Percentiles rank a stretch among this genome's conserved stretches.
phyloP scores from a whole-genome alignment of 2,888 invertebrate species.

The Cinara cedri region DNA sequence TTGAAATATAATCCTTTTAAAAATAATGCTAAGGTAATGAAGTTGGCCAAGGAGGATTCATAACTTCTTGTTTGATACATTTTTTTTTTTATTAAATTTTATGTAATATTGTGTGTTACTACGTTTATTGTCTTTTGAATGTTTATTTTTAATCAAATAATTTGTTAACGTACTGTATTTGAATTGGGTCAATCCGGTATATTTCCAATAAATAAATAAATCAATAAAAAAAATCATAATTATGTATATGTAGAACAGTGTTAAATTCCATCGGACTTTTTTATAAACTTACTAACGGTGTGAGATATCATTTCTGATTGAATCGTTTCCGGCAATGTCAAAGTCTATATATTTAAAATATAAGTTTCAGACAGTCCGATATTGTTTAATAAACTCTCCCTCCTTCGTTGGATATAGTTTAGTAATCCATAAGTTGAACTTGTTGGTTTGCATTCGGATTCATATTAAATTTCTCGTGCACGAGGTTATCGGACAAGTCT shows the following conservation, averaged over 20 bases:
- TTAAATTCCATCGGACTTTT: neutral
- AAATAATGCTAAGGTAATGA: too few relatives aligned
- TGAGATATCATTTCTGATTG: neutral
- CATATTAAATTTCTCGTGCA: neutral
- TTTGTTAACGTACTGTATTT: too few relatives aligned
- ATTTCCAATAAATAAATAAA: too few relatives aligned
- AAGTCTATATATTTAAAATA: neutral
- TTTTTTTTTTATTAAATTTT: too few relatives aligned
- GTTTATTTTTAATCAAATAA: too few relatives aligned
- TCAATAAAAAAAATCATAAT: too few relatives aligned
- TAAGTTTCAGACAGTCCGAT: neutral
- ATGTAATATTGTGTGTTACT: too few relatives aligned
- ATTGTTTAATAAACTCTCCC: neutral
- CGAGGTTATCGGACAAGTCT: constrained; percentile 2
- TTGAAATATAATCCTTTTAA: too few relatives aligned
- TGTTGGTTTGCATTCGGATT: neutral
- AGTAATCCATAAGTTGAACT: neutral
- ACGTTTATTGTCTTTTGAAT: too few relatives aligned
- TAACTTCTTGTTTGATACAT: too few relatives aligned
- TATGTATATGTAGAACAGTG: neutral
- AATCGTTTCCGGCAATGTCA: neutral
- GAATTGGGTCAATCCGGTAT: too few relatives aligned
- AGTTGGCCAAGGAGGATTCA: too few relatives aligned
- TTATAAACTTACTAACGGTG: neutral
- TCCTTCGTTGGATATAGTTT: neutral